A percentile compares a stretch with the other conserved stretches of the same genome.
Conservation (phyloP, 2,888 invertebrate species). For the Sycophila texana region DNA sequence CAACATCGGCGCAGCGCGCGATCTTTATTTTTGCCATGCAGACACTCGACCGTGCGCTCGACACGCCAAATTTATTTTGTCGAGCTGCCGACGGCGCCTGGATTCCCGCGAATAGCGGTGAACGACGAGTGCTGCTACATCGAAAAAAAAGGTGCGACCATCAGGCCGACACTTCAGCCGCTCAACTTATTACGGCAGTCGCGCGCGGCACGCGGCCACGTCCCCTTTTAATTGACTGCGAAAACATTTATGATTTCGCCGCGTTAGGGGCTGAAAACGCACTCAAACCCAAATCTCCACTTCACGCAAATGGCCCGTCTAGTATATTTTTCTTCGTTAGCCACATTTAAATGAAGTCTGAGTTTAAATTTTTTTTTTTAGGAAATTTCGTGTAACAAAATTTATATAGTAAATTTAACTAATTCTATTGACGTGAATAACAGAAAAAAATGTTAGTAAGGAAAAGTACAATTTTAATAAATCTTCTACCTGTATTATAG, state of each 20-base stretch:
- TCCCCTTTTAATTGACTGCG: constrained; percentile 62
- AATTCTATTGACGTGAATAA: background rate
- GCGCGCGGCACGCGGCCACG: constrained; percentile 58
- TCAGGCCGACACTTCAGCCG: constrained; percentile 48
- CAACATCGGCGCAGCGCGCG: constrained; percentile 26
- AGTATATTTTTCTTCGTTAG: background rate
- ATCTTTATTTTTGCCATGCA: constrained; percentile 65
- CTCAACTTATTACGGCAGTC: constrained; percentile 36
- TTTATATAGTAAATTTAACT: too few relatives aligned
- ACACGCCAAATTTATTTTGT: constrained; percentile 68
- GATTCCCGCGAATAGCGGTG: constrained; percentile 50
- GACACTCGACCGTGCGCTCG: constrained; percentile 59
- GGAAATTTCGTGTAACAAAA: too few relatives aligned
- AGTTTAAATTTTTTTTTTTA: too few relatives aligned
- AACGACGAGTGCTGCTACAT: background rate
- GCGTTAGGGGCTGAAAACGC: background rate
- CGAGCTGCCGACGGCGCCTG: constrained; percentile 15
- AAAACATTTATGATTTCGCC: constrained; percentile 57
- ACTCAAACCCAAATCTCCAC: constrained; percentile 11
- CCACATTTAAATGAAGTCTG: too few relatives aligned
- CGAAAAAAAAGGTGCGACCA: background rate
- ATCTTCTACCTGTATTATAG: background rate
- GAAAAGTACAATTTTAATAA: background rate
- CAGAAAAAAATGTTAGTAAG: background rate
- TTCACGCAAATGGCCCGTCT: background rate